Base-by-base conservation (phyloP, 2,113 vertebrate genomes). In the Ploceus nigricollis region DNA sequence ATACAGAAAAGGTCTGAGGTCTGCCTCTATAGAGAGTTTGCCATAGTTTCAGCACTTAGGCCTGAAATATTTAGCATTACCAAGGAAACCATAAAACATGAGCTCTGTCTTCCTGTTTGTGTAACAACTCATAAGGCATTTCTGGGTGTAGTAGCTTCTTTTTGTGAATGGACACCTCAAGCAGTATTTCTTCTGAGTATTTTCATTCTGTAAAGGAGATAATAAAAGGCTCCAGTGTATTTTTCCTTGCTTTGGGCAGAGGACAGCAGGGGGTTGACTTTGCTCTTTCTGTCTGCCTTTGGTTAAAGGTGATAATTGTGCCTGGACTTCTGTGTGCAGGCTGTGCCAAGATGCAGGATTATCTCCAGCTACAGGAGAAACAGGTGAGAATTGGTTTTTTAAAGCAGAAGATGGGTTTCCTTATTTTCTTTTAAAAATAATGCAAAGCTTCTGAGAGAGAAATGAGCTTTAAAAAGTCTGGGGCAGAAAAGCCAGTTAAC, bases 231-330 rank as follows among this genome's bases (percentile, higher is more conserved):
- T 40, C 20, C 54, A 22, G 0, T 47, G 33, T 31, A 3, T 50
- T 96, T 90, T 90, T 51, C 28, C 54, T 81, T 87, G 78, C 50
- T 84, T 82, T 85, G 57, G 63, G 42, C 82, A 82, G 51, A 84
- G 58, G 35, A n/a, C 80, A 71, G 76, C 91, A 85, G 58, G 27
- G 27, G 31, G 25, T 31, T 96, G 77, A 94, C 30, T 64, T 69
- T 94, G 77, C 48, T 80, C 28, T 85, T 64, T 94, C 53, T 81
- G 31, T 85, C 56, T 94, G 50, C 61, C 66, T 93, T 54, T 75
- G 87, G 17, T 86, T 93, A 66, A 94, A 98, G 97, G 95, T 72
- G 90, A 60, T n/a, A 31, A 65, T 92, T 94, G 92, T 71, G 82
- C 96, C 73, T 94, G 94, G 63, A 66, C 63, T 14, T 69, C 89